phyloP scores from a whole-genome alignment of 2,888 invertebrate species.

The Hypsopygia costalis region DNA sequence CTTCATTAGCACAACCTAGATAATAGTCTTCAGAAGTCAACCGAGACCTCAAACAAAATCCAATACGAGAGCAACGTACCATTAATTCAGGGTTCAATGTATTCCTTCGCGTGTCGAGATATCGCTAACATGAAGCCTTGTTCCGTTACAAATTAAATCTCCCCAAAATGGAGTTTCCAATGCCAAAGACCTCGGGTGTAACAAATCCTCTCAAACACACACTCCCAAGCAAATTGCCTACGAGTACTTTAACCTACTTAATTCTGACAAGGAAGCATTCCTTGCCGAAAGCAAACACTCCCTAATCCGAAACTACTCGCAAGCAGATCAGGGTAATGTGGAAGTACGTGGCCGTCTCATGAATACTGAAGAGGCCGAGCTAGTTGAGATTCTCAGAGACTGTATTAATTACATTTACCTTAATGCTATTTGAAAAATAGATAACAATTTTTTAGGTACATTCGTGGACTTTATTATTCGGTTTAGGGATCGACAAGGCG shows the following conservation, averaged over 20 bases:
- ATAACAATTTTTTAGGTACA: too few relatives aligned
- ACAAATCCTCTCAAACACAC: slow-evolving; percentile 13
- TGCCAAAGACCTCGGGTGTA: background rate
- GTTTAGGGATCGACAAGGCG: too few relatives aligned
- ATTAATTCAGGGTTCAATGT: background rate
- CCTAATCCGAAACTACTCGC: slow-evolving; percentile 68
- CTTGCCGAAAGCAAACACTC: slow-evolving; percentile 39
- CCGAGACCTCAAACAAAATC: background rate
- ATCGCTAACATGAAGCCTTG: background rate
- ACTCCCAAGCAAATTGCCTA: slow-evolving; percentile 39
- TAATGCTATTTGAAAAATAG: slow-evolving; percentile 18
- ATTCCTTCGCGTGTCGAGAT: background rate
- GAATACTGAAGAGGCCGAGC: slow-evolving; percentile 58
- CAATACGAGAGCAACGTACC: background rate
- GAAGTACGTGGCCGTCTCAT: slow-evolving; percentile 53
- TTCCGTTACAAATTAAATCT: background rate
- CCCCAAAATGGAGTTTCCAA: background rate
- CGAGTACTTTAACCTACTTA: slow-evolving; percentile 47
- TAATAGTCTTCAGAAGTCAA: background rate
- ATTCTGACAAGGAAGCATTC: slow-evolving; percentile 50
- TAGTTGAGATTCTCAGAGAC: slow-evolving; percentile 25
- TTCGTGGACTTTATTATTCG: too few relatives aligned
- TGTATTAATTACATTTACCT: slow-evolving; percentile 34
- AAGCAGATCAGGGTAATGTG: slow-evolving; percentile 64
- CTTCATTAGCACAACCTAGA: too few relatives aligned